Base-by-base conservation (phyloP, 1,140 invertebrate genomes). In the Laupala kohalensis region DNA sequence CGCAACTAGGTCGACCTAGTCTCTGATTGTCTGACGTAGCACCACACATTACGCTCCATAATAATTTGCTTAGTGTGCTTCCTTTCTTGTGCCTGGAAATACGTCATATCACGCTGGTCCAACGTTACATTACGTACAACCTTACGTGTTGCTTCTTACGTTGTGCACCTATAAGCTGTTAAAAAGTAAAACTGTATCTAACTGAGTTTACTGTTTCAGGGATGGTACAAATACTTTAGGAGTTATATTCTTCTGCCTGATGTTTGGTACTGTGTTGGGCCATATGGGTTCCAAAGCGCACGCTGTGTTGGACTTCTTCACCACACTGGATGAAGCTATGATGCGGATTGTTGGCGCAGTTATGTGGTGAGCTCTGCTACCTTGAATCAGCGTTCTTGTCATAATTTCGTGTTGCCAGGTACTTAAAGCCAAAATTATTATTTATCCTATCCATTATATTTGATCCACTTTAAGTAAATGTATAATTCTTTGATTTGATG, bases 271-370 rank as follows among this genome's bases (percentile, higher is more conserved):
- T 25, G 86, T 94, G 53, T 81, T 94, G 6, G 92, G 92, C 3
- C 92, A 91, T 4, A 82, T 95, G 6, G 92, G 91, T 6, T 75
- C 79, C 68, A 78, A 30, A 80, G 88, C 76, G 86, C 89, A 81
- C 85, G 86, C 92, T 24, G 89, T 93, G 27, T 87, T 93, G 62
- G 91, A 93, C 78, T 94, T 94, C 79, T 92, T 94, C 79, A 86
- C 89, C 67, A 88, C 90, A 63, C 86, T 93, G 29, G 94, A 94
- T 78, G 91, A 93, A 78, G 91, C 94, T 6, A 90, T 94, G 72
- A 93, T 95, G 90, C 88, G 88, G 75, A 93, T 95, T 88, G 93
- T 97, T n/a, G 90, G 90, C 3, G 87, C 88, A 23, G 89, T 95
- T 0, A 95, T 96, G 88, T 95, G 92, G 92, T 89, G 78, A 81